Evolutionary conservation across 2,888 invertebrate species (phyloP).

Genomic region (Tenthredo notha): DNA sequence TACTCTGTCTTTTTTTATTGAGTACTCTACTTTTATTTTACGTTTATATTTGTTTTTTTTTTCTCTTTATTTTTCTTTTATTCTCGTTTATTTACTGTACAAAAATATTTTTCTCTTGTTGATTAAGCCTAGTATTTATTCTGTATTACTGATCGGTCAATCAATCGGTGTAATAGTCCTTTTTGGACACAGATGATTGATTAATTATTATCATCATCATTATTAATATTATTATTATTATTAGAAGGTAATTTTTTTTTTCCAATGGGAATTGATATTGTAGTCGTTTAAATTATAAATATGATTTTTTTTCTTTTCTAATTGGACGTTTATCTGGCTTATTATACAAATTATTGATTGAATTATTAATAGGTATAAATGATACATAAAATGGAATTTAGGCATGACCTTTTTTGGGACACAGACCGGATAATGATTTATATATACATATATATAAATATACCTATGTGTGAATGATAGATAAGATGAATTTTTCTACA

Average conservation of each 20-base stretch:
- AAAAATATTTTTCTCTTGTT: not conserved
- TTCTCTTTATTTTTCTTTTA: not conserved
- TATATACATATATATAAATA: not conserved
- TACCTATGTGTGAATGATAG: slow-evolving; percentile 5
- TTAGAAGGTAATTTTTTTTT: slow-evolving; percentile 15
- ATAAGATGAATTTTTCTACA: slow-evolving; percentile 37
- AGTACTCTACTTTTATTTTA: slow-evolving; percentile 14
- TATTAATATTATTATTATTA: not conserved
- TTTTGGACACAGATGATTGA: slow-evolving; percentile 18
- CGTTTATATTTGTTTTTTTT: not conserved
- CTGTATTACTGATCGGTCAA: slow-evolving; percentile 16
- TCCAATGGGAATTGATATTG: not conserved
- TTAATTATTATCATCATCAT: not conserved
- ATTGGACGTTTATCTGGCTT: slow-evolving; percentile 31
- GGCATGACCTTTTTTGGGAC: slow-evolving; percentile 34
- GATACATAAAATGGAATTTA: slow-evolving; percentile 31
- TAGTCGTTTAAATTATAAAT: not conserved
- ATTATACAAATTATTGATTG: slow-evolving; percentile 15
- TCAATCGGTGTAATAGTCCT: not conserved
- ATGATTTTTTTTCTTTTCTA: not conserved
- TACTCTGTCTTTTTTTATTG: not conserved
- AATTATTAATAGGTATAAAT: not conserved
- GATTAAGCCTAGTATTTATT: slow-evolving; percentile 36
- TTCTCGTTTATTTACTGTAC: not conserved
- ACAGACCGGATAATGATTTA: slow-evolving; percentile 14